These are phyloP conservation scores for Chlamydotis undulata DNA, from an alignment of 2,113 vertebrate species.

Conservation along the genomic window DNA sequence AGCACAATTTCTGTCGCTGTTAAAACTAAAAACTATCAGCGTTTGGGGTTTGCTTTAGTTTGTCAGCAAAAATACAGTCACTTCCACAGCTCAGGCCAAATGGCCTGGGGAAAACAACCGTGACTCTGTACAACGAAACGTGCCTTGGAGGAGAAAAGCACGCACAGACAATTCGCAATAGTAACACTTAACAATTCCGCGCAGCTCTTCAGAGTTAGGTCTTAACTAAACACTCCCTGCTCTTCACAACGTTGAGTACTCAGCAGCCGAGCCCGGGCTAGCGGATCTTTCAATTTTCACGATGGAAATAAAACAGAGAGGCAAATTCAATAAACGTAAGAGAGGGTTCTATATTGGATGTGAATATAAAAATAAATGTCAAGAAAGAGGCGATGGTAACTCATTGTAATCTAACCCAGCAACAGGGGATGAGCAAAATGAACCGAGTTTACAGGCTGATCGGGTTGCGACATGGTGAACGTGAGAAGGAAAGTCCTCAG, in stretches of 20 bases:
- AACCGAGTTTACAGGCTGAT: not conserved
- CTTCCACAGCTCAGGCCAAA: not conserved
- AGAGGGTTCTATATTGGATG: not conserved
- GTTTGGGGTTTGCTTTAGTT: not conserved
- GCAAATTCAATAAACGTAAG: not conserved
- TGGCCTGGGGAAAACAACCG: not conserved
- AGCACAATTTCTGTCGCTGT: not conserved
- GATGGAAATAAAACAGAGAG: not conserved
- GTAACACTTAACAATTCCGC: not conserved
- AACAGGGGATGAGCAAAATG: not conserved
- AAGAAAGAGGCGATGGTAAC: not conserved
- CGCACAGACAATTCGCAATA: not conserved
- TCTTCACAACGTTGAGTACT: not conserved
- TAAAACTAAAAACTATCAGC: not conserved
- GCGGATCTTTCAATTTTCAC: not conserved
- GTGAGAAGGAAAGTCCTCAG: not conserved
- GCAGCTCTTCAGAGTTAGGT: not conserved
- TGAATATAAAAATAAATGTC: not conserved
- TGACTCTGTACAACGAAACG: not conserved
- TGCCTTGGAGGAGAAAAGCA: not conserved
- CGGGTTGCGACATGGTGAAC: fast-evolving
- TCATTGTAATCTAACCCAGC: not conserved
- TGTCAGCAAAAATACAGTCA: not conserved
- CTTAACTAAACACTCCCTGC: not conserved
- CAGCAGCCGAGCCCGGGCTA: not conserved